Percentiles rank a stretch among this genome's conserved stretches.
These are phyloP conservation scores for Tolmerus cingulatus DNA, from an alignment of 2,888 invertebrate genomes.

Conservation along the genomic window DNA sequence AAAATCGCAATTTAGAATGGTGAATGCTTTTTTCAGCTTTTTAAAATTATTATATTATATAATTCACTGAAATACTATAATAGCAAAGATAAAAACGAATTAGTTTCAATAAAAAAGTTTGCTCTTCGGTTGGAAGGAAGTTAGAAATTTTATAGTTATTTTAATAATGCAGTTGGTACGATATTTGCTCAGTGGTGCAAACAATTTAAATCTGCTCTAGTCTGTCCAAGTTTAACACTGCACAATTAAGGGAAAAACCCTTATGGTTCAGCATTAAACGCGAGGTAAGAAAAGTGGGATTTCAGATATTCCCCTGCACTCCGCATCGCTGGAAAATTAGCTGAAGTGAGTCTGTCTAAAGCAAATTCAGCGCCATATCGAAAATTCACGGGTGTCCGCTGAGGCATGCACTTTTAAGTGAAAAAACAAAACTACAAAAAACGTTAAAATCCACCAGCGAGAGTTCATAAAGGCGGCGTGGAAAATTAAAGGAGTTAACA, in stretches of 20 bases:
- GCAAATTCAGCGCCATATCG: not conserved
- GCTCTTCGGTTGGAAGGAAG: too few species aligned
- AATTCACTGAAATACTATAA: too few species aligned
- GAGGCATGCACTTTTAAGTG: not conserved
- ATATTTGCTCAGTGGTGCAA: not conserved
- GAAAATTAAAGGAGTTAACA: conserved; percentile 14
- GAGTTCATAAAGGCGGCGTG: not conserved
- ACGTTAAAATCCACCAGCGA: not conserved
- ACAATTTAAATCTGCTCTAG: not conserved
- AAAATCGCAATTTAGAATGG: too few species aligned
- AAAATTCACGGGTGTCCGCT: not conserved
- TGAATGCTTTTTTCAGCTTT: too few species aligned
- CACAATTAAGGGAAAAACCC: too few species aligned
- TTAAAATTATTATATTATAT: too few species aligned
- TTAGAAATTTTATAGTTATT: too few species aligned
- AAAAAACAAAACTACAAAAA: not conserved
- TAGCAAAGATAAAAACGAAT: too few species aligned
- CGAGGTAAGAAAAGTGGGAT: not conserved
- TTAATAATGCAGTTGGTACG: too few species aligned
- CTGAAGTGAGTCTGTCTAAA: not conserved
- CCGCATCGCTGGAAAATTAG: not conserved
- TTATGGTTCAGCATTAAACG: not conserved
- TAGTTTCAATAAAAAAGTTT: too few species aligned
- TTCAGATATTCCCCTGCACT: not conserved
- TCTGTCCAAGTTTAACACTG: too few species aligned